These are phyloP conservation scores for Acestrorhynchus altus DNA, from an alignment of 2,797 vertebrate species.

Conservation along the genomic window DNA sequence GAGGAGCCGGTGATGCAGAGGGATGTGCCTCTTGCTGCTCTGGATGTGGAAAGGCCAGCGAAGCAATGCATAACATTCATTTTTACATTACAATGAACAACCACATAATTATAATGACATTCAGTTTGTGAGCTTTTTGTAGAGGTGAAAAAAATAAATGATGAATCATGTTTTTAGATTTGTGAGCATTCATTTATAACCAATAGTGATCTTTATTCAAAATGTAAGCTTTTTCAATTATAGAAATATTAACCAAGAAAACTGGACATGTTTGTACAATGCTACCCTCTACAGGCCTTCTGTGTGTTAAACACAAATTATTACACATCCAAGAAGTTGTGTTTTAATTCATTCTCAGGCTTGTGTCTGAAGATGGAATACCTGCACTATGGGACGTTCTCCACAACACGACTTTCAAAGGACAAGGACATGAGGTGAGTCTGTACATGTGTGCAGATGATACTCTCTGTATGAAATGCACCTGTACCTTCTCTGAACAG, in stretches of 20 bases:
- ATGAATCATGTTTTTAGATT: background rate
- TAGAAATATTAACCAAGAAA: background rate
- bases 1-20: constrained; percentile 2
- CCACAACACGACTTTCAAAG: constrained; percentile 35
- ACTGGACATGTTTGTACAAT: background rate
- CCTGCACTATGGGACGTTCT: constrained; percentile 16
- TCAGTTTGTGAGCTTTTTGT: background rate
- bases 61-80: background rate
- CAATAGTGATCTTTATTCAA: background rate
- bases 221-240: background rate
- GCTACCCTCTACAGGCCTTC: constrained; percentile 39
- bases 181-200: background rate
- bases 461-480: no score
- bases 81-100: background rate
- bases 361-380: constrained; percentile 39
- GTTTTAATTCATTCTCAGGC: constrained; percentile 16
- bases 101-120: background rate
- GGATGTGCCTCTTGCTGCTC: background rate
- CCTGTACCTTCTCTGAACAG: no score
- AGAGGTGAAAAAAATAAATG: background rate
- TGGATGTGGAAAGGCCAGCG: constrained; percentile 31
- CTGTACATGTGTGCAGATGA: no score
- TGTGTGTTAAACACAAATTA: background rate
- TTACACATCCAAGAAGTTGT: background rate
- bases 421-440: constrained; percentile 40